phyloP scores from a whole-genome alignment of 2,797 vertebrate species.

The Sciurus vulgaris region DNA sequence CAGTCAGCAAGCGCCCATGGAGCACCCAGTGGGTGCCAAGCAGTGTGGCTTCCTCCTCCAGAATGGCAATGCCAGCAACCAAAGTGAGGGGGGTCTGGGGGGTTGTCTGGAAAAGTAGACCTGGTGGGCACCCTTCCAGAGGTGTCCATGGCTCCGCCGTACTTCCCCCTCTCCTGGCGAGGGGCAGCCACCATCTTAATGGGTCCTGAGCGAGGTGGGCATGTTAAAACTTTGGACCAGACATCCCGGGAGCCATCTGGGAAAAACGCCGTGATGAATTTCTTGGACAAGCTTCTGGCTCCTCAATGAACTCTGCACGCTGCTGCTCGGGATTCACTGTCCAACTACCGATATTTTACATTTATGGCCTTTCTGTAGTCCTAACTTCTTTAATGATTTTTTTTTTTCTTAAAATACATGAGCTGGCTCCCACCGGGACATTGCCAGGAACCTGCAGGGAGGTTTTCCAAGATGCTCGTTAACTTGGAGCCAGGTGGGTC shows the following conservation, averaged over 20 bases:
- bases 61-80: not conserved
- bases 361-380: constrained; percentile 84
- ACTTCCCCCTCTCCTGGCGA: not conserved
- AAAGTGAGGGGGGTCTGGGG: not conserved
- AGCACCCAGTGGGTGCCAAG: not conserved
- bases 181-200: not conserved
- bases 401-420: constrained; percentile 79
- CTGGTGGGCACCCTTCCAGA: not conserved
- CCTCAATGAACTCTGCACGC: constrained; percentile 78
- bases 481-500: not conserved
- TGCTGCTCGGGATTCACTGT: constrained; percentile 81
- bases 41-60: not conserved
- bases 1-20: fast-evolving
- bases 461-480: constrained; percentile 66
- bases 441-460: constrained; percentile 72
- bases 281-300: constrained; percentile 84
- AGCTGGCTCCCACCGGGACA: constrained; percentile 72
- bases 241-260: not conserved
- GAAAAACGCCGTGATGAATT: constrained; percentile 82
- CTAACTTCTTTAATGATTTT: constrained; percentile 87
- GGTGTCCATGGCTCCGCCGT: not conserved
- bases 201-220: not conserved
- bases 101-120: not conserved
- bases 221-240: not conserved
- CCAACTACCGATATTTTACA: constrained; percentile 84